Evolutionary conservation across 2,113 vertebrate species (phyloP), one percentile per base, ranked within the genome.

Genomic region (Nothoprocta perdicaria): DNA sequence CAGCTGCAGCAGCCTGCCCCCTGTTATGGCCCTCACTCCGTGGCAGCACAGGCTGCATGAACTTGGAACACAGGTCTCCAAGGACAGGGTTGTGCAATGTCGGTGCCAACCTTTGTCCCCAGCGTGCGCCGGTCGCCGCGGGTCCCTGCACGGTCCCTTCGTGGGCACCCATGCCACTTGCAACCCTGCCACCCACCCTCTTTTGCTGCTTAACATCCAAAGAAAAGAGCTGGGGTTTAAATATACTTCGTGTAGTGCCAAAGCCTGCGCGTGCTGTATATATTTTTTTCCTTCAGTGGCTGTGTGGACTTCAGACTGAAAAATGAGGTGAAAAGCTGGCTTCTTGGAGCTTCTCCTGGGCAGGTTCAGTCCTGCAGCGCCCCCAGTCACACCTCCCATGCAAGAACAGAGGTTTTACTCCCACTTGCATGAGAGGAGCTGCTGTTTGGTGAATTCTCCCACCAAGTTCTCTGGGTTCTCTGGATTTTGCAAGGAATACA

Each of bases 81-180:
- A 45, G 63, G 53, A 77, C 84, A 74, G 50, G 27, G 67, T 31
- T 96, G 85, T 40, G 88, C 35, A 78, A 52, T 46, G 63, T 50
- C 17, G 72, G 3, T 13, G 0, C 9, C 14, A 85, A 75, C 63
- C 94, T 96, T 95, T 88, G 93, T 63, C 77, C 92, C 24, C 46
- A 21, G 26, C 2, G 14, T 2, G 29, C 18, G 31, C 21, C 4
- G 48, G 43, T 43, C 35, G 58, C 80, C 0, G 1, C 77, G 2
- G 40, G 21, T 78, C 48, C 6, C 41, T 46, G 21, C 62, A 38
- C 1, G 35, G 35, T 38, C 38, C 27, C 31, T 29, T 43, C n/a
- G 31, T 1, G 48, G n/a, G 46, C 78, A 9, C 57, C 6, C 57
- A 4, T 66, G 66, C 88, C 73, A 53, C 76, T 75, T n/a, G 3